Evolutionary conservation across 1,140 invertebrate genomes (phyloP).

Genomic region (Drosophila sproati): DNA sequence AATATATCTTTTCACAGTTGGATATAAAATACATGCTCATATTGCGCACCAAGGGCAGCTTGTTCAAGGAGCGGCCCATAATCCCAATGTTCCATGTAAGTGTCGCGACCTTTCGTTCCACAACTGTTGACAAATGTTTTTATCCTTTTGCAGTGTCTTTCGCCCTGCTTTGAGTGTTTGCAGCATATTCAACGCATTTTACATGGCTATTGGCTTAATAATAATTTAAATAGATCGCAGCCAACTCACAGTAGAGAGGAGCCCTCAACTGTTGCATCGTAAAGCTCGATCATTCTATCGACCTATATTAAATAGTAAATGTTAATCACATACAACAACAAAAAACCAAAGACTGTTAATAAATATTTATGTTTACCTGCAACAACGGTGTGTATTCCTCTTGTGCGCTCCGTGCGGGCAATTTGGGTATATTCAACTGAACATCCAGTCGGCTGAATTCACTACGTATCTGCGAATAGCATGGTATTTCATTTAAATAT

Average conservation of each 20-base stretch:
- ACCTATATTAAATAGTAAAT: constrained; percentile 34
- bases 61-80: constrained; percentile 53
- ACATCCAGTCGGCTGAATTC: constrained; percentile 47
- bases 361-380: constrained; percentile 31
- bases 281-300: constrained; percentile 41
- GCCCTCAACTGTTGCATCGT: constrained; percentile 35
- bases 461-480: constrained; percentile 30
- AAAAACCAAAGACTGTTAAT: neutral
- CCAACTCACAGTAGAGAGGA: constrained; percentile 32
- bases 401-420: neutral
- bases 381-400: constrained; percentile 38
- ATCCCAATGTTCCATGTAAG: constrained; percentile 65
- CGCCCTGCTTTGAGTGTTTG: constrained; percentile 65
- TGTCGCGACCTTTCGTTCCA: neutral
- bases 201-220: constrained; percentile 61
- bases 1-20: constrained; percentile 69
- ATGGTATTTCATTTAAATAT: neutral
- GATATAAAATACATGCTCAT: constrained; percentile 84
- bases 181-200: constrained; percentile 47
- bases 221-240: constrained; percentile 21
- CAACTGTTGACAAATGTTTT: neutral
- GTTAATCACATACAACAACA: neutral
- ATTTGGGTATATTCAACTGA: constrained; percentile 50
- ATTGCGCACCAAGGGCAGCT: constrained; percentile 73
- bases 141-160: constrained; percentile 43